Percentiles rank a stretch among this genome's conserved stretches.
Conservation (phyloP, 2,888 invertebrate genomes). For the Maniola hyperantus region DNA sequence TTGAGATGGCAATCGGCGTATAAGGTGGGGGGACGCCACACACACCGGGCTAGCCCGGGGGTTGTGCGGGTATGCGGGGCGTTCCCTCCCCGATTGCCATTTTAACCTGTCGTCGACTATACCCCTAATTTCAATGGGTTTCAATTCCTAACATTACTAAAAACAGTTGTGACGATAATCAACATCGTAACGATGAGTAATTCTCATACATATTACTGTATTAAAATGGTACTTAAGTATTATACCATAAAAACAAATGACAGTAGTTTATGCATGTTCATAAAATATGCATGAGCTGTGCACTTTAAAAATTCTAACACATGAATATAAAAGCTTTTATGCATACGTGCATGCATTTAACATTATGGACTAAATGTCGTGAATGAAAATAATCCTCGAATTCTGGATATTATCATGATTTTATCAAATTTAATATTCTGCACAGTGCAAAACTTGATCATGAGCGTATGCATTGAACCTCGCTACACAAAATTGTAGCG, state of each 20-base stretch:
- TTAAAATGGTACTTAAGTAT: slow-evolving; percentile 12
- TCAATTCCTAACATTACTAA: too few species aligned
- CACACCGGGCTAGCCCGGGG: too few species aligned
- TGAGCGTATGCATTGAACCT: too few species aligned
- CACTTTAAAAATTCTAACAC: slow-evolving; percentile 26
- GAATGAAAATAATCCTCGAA: slow-evolving; percentile 2
- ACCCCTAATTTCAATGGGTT: too few species aligned
- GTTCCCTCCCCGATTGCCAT: too few species aligned
- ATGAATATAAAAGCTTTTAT: slow-evolving; percentile 23
- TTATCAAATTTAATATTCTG: background rate
- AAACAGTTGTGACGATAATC: too few species aligned
- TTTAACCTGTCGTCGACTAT: too few species aligned
- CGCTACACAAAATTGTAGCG: background rate
- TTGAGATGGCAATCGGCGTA: too few species aligned
- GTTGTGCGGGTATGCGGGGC: too few species aligned
- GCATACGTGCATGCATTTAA: slow-evolving; percentile 16
- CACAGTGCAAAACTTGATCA: background rate
- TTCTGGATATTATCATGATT: background rate
- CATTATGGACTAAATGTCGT: slow-evolving; percentile 14
- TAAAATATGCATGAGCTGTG: slow-evolving; percentile 17
- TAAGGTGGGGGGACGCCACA: too few species aligned
- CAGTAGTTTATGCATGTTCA: slow-evolving; percentile 6
- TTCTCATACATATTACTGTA: background rate
- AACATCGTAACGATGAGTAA: background rate
- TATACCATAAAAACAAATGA: slow-evolving; percentile 6